Evolutionary conservation across 2,888 invertebrate genomes (phyloP), one percentile per base, ranked within the genome.

Genomic region (Linnaemya tessellans): DNA sequence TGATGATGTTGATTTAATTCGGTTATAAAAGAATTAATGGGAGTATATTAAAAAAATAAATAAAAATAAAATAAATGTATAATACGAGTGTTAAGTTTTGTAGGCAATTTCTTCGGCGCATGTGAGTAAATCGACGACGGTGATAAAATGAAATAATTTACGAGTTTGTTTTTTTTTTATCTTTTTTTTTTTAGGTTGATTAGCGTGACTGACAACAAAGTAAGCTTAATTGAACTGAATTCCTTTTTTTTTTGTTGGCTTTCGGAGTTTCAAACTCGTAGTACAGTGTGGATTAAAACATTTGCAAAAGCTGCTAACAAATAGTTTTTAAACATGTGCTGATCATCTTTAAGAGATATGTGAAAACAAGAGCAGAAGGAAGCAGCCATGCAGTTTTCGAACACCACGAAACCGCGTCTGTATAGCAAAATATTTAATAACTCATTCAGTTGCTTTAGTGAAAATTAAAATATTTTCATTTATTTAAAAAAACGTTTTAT

Each of bases 21-120:
- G 73, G 74, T 74, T 74, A 56, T 64, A 35, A 54, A 18, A 35
- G 75, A 49, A 70, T 68, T 70, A 68, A 64, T 64, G 75, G 54
- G 30, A 51, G 38, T 38, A 56, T 41, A 41, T 60, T 38, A 30
- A 64, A 43, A 38, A 20, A 35, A 25, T 35, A 60, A 30, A 62
- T 20, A 38, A 18, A 35, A 41, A 41, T 13, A 41, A 41, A 60
- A 38, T 3, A 51, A 43, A 1, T 58, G n/a, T 58, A 62, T 70
- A 60, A 71, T 77, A 77, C 77, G 65, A 77, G 80, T 84, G 80
- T 80, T 77, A 77, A 80, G 56, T 80, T 80, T 67, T 58, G 15
- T 60, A 78, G 58, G 78, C 68, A 81, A 81, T 78, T 84, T 77
- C 25, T 25, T 67, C 13, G n/a, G 10, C 49, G 10, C 20, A 30